These are phyloP conservation scores for Lypha dubia DNA, from an alignment of 2,888 invertebrate genomes.

Conservation along the genomic window DNA sequence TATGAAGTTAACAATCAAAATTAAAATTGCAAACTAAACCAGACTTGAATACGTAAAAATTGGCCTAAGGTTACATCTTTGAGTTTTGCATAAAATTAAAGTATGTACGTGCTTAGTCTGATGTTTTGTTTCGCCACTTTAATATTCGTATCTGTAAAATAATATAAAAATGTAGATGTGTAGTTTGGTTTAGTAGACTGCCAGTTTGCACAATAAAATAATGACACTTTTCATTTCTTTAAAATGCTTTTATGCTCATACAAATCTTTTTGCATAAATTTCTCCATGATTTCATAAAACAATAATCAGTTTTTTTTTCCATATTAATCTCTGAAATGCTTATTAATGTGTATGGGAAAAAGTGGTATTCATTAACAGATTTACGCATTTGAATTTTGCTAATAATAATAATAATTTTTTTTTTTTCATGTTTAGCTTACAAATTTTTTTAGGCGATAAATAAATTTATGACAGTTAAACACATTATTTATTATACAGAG, in stretches of 20 bases:
- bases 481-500: not conserved
- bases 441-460: conserved; percentile 8
- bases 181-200: not conserved
- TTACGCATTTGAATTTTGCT: conserved; percentile 45
- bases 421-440: conserved; percentile 2
- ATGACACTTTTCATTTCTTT: conserved; percentile 24
- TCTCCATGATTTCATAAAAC: conserved; percentile 43
- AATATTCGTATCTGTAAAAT: conserved; percentile 6
- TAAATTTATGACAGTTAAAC: not conserved
- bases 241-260: conserved; percentile 2
- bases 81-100: conserved; percentile 36
- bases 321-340: conserved; percentile 8
- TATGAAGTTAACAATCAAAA: conserved; percentile 48
- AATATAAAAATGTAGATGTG: not conserved
- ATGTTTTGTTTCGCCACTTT: conserved; percentile 13
- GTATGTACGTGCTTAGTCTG: not conserved
- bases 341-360: conserved; percentile 6
- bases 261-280: conserved; percentile 35
- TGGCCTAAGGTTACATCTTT: conserved; percentile 33
- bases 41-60: conserved; percentile 11
- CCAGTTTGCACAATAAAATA: conserved; percentile 27
- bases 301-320: conserved; percentile 26
- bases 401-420: not conserved
- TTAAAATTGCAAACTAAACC: conserved; percentile 29
- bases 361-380: conserved; percentile 37